phyloP scores from a whole-genome alignment of 2,797 vertebrate genomes.

The Cirrhinus mrigala region DNA sequence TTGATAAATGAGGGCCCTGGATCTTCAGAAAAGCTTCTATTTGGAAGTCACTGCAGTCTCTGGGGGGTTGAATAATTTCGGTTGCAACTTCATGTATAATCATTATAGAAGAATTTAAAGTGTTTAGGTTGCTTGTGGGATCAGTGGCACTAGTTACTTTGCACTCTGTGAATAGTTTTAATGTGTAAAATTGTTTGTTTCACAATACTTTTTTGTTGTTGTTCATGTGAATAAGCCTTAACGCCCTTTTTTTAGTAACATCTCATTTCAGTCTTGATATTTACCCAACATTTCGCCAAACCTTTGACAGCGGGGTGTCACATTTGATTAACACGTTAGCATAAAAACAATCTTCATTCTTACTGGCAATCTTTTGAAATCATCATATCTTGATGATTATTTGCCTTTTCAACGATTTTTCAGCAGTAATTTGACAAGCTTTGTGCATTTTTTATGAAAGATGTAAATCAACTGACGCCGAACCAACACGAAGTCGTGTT shows the following conservation, averaged over 20 bases:
- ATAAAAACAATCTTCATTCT: conserved; percentile 2
- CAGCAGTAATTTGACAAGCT: conserved; percentile 15
- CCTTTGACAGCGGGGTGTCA: conserved; percentile 17
- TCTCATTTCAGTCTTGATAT: not conserved
- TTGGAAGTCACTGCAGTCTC: no score
- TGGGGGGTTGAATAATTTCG: no score
- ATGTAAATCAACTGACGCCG: conserved; percentile 21
- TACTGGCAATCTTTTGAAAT: conserved; percentile 19
- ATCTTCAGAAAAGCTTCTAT: no score
- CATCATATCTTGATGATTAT: conserved; percentile 14
- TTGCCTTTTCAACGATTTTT: conserved; percentile 14
- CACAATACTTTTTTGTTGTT: not conserved
- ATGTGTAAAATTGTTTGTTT: not conserved
- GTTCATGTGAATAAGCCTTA: not conserved
- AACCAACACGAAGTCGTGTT: conserved; percentile 14
- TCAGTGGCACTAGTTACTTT: not conserved
- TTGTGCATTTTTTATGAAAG: conserved; percentile 44
- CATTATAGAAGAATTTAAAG: not conserved
- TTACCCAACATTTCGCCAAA: not conserved
- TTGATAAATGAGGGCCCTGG: no score
- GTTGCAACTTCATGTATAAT: no score
- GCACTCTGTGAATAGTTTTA: not conserved
- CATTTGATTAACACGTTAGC: conserved; percentile 16
- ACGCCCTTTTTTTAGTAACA: not conserved
- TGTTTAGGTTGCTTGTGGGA: not conserved